These are phyloP conservation scores for Bombyx mori DNA, from an alignment of 1,140 invertebrate species.

Conservation along the genomic window DNA sequence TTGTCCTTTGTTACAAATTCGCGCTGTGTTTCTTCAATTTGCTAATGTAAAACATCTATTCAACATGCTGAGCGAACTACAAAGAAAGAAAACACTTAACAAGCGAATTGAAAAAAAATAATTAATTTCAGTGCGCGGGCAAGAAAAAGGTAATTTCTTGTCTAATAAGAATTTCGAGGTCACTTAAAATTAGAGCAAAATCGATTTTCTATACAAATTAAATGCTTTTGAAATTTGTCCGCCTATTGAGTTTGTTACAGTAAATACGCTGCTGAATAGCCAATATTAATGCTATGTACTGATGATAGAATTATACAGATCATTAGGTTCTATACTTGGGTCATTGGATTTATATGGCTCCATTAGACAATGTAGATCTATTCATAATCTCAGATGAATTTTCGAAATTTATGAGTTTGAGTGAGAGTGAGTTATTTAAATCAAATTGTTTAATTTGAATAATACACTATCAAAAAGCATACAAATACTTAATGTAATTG, in stretches of 20 bases:
- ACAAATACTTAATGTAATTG: too few relatives aligned
- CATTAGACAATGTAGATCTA: too few relatives aligned
- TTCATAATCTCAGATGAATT: too few relatives aligned
- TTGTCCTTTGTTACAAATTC: not conserved
- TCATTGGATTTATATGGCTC: too few relatives aligned
- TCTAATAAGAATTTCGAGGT: not conserved
- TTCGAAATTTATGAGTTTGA: too few relatives aligned
- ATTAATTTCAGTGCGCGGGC: not conserved
- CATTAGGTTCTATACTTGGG: too few relatives aligned
- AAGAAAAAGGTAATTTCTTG: constrained; percentile 3
- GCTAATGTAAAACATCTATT: not conserved
- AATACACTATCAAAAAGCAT: too few relatives aligned
- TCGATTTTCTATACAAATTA: constrained; percentile 1
- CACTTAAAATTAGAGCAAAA: constrained; percentile 1
- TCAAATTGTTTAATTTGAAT: too few relatives aligned
- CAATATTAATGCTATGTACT: too few relatives aligned
- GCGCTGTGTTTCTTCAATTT: not conserved
- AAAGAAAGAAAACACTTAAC: constrained; percentile 2
- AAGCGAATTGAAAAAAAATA: not conserved
- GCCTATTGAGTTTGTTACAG: not conserved
- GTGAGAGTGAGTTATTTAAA: too few relatives aligned
- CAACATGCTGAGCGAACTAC: constrained; percentile 4
- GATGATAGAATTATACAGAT: too few relatives aligned
- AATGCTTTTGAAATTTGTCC: not conserved
- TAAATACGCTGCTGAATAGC: too few relatives aligned